Conservation (phyloP, 2,113 vertebrate genomes). For the Platysternon megacephalum region DNA sequence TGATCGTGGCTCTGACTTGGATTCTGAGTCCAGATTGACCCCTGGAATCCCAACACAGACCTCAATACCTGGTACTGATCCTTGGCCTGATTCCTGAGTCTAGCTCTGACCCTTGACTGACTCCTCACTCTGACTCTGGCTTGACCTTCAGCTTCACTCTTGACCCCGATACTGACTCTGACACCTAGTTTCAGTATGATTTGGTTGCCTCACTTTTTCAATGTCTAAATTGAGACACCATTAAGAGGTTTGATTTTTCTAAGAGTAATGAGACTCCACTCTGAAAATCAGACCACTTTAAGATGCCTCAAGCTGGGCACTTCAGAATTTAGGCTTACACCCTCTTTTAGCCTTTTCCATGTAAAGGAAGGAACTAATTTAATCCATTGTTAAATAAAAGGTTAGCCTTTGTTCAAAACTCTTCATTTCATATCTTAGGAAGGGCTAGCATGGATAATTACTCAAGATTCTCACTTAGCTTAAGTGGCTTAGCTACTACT, state of each 20-base stretch:
- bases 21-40: neutral
- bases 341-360: neutral
- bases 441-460: neutral
- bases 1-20: neutral
- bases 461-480: neutral
- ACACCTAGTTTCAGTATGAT: neutral
- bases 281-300: neutral
- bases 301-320: neutral
- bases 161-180: neutral
- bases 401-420: neutral
- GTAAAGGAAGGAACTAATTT: neutral
- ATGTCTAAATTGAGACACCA: neutral
- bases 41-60: neutral
- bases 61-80: neutral
- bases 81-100: neutral
- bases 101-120: neutral
- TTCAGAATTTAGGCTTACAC: neutral
- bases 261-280: neutral
- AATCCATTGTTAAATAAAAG: neutral
- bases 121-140: no score
- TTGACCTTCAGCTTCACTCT: no score
- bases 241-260: neutral
- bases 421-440: neutral
- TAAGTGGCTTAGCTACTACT: neutral
- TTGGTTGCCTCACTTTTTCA: neutral